Conservation (phyloP, 2,113 vertebrate genomes). For the Eidolon helvum region DNA sequence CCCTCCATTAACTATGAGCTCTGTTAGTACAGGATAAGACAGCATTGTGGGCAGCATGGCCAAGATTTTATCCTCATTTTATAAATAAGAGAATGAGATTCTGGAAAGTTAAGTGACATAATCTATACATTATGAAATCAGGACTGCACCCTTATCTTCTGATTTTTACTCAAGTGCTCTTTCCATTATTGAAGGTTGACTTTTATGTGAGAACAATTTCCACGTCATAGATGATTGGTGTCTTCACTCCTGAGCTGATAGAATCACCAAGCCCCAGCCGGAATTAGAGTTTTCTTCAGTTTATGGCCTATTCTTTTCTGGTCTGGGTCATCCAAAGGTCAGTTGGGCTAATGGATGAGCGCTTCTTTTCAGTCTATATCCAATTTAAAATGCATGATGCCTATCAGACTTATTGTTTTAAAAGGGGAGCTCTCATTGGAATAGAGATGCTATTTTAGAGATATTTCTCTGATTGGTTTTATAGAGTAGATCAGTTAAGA, state of each 20-base stretch:
- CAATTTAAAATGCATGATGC: slow-evolving; percentile 45
- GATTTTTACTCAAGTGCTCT: background rate
- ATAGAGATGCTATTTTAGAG: slow-evolving; percentile 36
- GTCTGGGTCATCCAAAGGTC: slow-evolving; percentile 57
- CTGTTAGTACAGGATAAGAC: background rate
- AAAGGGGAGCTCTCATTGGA: slow-evolving; percentile 31
- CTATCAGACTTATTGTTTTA: slow-evolving; percentile 39
- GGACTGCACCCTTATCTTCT: background rate
- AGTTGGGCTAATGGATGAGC: slow-evolving; percentile 7
- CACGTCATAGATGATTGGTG: background rate
- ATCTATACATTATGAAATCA: background rate
- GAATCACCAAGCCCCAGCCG: background rate
- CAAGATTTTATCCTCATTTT: background rate
- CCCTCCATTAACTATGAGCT: background rate
- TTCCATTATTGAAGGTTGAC: background rate
- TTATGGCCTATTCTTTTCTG: slow-evolving; percentile 37
- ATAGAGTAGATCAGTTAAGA: slow-evolving; percentile 52
- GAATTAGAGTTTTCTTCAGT: slow-evolving; percentile 10
- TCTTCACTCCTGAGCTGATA: background rate
- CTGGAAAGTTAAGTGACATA: background rate
- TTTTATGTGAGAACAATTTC: background rate
- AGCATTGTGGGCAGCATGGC: background rate
- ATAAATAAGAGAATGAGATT: background rate
- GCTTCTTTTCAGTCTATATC: slow-evolving; percentile 25
- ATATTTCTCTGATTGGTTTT: slow-evolving; percentile 56